Evolutionary conservation across 2,888 invertebrate species (phyloP).

Genomic region (Byasa hedistus): DNA sequence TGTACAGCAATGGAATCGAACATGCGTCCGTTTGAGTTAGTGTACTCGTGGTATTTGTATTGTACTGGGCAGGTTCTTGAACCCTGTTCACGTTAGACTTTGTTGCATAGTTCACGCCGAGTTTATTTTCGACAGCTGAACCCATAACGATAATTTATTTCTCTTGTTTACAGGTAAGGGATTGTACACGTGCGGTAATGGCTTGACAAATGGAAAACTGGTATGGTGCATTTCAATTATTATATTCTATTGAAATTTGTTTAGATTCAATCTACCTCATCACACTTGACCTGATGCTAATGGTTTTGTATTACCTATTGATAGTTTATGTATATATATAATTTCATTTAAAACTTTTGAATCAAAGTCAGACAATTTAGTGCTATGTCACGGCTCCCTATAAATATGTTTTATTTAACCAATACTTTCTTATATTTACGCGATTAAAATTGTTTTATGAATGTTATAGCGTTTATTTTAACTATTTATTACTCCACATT

Average conservation of each 20-base stretch:
- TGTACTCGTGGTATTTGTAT: conserved; percentile 35
- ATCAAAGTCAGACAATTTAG: too few relatives aligned
- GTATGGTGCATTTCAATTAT: conserved; percentile 13
- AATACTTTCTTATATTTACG: too few relatives aligned
- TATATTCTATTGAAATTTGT: conserved; percentile 6
- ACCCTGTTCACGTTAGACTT: conserved; percentile 33
- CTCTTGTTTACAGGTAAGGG: conserved; percentile 41
- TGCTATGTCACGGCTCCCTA: too few relatives aligned
- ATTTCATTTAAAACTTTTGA: too few relatives aligned
- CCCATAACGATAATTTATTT: conserved; percentile 30
- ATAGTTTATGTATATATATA: too few relatives aligned
- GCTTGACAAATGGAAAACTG: conserved; percentile 21
- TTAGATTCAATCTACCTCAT: not conserved
- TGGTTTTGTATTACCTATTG: too few relatives aligned
- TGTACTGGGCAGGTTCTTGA: conserved; percentile 38
- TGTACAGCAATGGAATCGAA: conserved; percentile 47
- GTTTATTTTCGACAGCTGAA: conserved; percentile 24
- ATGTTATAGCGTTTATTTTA: too few relatives aligned
- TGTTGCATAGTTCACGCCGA: conserved; percentile 27
- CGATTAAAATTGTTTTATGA: too few relatives aligned
- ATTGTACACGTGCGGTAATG: conserved; percentile 25
- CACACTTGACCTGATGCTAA: too few relatives aligned
- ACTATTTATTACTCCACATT: too few relatives aligned
- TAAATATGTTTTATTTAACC: too few relatives aligned
- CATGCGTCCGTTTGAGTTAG: conserved; percentile 30